Percentiles rank a stretch among this genome's conserved stretches.
These are phyloP conservation scores for Ardeotis arabs DNA, from an alignment of 2,113 vertebrate species.

Conservation along the genomic window DNA sequence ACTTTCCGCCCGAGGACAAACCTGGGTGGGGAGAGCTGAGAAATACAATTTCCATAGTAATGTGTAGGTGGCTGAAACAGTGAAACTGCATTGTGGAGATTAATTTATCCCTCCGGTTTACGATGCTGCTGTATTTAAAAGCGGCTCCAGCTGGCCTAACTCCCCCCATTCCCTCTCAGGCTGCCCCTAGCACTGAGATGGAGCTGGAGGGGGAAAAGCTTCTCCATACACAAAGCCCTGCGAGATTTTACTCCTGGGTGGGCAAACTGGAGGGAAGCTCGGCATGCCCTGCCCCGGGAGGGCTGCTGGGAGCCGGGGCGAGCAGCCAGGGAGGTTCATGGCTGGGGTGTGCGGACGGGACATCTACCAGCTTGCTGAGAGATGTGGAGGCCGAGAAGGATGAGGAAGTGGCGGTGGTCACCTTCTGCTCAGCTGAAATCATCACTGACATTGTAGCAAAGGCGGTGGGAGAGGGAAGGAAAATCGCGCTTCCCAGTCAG, in stretches of 20 bases:
- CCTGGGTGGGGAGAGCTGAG: background rate
- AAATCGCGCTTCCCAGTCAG: background rate
- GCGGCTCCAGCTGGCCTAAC: background rate
- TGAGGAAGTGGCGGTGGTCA: conserved; percentile 4
- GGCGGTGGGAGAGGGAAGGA: background rate
- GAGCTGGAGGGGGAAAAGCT: background rate
- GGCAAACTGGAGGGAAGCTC: background rate
- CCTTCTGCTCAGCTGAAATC: conserved; percentile 61
- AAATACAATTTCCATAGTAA: conserved; percentile 50
- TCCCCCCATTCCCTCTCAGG: background rate
- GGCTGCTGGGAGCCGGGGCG: fast-evolving
- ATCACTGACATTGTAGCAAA: conserved; percentile 67
- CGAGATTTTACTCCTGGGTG: background rate
- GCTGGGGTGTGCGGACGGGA: background rate
- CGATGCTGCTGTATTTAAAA: background rate
- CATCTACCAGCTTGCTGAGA: background rate
- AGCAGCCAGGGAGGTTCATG: background rate
- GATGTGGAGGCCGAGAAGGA: background rate
- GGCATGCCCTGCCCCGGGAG: fast-evolving
- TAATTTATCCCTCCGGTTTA: background rate
- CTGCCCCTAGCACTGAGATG: background rate
- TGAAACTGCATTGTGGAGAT: background rate
- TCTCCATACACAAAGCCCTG: background rate
- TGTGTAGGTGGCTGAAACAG: conserved; percentile 25
- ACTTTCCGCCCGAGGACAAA: background rate